Conservation (phyloP, 1,140 invertebrate genomes). For the Pogonomyrmex californicus region DNA sequence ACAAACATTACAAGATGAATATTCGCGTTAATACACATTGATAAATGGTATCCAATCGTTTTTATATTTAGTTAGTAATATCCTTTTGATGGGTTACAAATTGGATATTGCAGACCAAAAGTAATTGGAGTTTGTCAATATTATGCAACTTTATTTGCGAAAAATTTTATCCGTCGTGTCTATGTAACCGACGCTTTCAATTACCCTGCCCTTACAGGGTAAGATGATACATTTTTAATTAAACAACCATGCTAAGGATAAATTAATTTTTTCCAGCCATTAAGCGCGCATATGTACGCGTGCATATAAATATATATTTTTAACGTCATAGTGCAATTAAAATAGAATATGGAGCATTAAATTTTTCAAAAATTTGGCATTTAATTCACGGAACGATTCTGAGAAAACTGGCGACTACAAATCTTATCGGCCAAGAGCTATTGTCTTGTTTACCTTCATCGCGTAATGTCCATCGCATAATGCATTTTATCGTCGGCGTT, state of each 20-base stretch:
- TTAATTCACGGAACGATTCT: slow-evolving; percentile 1
- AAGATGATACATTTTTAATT: slow-evolving; percentile 10
- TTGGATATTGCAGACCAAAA: neutral
- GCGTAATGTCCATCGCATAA: slow-evolving; percentile 38
- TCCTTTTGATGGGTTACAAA: neutral
- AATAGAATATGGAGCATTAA: neutral
- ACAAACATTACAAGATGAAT: neutral
- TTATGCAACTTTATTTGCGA: neutral
- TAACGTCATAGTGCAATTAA: slow-evolving; percentile 12
- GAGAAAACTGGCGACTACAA: slow-evolving; percentile 1
- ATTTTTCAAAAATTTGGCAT: neutral
- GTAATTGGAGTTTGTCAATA: neutral
- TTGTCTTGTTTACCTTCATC: slow-evolving; percentile 32
- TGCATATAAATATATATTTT: slow-evolving; percentile 36
- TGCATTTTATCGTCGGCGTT: slow-evolving; percentile 19
- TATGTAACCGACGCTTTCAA: neutral
- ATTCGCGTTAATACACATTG: neutral
- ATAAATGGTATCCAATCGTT: neutral
- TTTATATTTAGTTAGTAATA: slow-evolving; percentile 1
- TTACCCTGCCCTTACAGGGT: neutral
- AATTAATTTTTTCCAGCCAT: slow-evolving; percentile 27
- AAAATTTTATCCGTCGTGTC: neutral
- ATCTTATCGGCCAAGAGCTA: slow-evolving; percentile 17
- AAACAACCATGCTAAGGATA: slow-evolving; percentile 21
- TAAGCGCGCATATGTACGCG: neutral